These are phyloP conservation scores for Copidosoma floridanum DNA, from an alignment of 1,140 invertebrate species.

Conservation along the genomic window DNA sequence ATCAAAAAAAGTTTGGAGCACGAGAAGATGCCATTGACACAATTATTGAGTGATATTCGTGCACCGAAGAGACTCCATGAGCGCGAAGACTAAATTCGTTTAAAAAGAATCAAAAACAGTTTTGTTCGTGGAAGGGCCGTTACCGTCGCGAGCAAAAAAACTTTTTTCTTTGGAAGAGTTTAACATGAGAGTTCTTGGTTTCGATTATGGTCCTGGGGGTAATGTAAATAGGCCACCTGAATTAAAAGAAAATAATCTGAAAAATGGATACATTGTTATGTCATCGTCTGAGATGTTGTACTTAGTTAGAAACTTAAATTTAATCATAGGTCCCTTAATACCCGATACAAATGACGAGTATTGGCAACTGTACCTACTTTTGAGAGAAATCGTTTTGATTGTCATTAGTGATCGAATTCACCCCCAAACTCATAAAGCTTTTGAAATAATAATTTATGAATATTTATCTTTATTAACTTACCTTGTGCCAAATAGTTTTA, in stretches of 20 bases:
- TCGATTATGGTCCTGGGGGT: conserved; percentile 4
- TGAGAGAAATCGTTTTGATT: background rate
- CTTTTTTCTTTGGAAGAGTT: conserved; percentile 32
- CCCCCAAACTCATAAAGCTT: background rate
- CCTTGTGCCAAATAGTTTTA: background rate
- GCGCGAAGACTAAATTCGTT: too few species aligned
- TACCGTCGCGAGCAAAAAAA: too few species aligned
- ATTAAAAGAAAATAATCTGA: conserved; percentile 27
- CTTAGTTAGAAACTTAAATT: background rate
- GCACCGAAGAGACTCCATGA: too few species aligned
- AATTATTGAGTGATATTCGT: too few species aligned
- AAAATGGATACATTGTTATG: conserved; percentile 34
- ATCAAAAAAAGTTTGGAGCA: too few species aligned
- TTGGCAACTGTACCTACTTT: background rate
- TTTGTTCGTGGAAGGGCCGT: too few species aligned
- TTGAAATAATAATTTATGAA: background rate
- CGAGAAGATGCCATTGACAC: too few species aligned
- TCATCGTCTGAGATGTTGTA: conserved; percentile 37
- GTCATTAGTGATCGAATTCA: background rate
- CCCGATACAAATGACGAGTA: background rate
- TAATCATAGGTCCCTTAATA: conserved; percentile 3
- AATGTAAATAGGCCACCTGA: too few species aligned
- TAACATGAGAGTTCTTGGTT: conserved; percentile 18
- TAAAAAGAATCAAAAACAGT: too few species aligned
- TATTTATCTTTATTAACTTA: background rate